Evolutionary conservation across 1,140 invertebrate genomes (phyloP).

Genomic region (Pollicipes pollicipes): DNA sequence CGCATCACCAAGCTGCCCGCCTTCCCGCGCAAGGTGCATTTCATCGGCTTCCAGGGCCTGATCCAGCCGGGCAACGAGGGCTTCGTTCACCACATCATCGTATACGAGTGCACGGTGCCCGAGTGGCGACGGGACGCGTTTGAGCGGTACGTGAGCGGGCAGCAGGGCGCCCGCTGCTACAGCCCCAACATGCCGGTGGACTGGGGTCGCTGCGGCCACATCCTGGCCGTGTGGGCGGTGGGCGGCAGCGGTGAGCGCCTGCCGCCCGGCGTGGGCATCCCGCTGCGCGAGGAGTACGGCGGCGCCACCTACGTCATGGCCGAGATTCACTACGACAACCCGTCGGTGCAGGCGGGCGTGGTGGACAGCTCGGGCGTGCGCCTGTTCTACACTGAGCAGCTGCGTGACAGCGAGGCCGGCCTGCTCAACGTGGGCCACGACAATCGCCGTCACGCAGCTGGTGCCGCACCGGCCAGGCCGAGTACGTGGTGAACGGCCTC

Average conservation of each 20-base stretch:
- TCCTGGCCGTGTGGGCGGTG: conserved; percentile 61
- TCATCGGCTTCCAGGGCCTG: conserved; percentile 10
- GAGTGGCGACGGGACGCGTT: conserved; percentile 18
- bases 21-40: conserved; percentile 10
- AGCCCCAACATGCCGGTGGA: conserved; percentile 47
- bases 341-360: conserved; percentile 41
- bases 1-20: conserved; percentile 12
- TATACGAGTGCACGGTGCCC: conserved; percentile 45
- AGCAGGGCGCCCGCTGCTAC: conserved; percentile 45
- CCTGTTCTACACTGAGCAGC: conserved; percentile 43
- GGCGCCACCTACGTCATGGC: conserved; percentile 44
- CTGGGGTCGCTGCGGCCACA: conserved; percentile 54
- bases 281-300: conserved; percentile 47
- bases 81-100: conserved; percentile 48
- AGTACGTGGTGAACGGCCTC: conserved; percentile 52
- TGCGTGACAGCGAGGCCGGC: conserved; percentile 27
- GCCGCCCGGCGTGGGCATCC: conserved; percentile 46
- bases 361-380: conserved; percentile 46
- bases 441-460: conserved; percentile 54
- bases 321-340: conserved; percentile 47
- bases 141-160: conserved; percentile 35
- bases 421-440: conserved; percentile 63
- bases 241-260: conserved; percentile 48
- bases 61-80: conserved; percentile 29
- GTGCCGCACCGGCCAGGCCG: conserved; percentile 53